phyloP scores from a whole-genome alignment of 2,888 invertebrate genomes.

The Hipparchia sbordonii region DNA sequence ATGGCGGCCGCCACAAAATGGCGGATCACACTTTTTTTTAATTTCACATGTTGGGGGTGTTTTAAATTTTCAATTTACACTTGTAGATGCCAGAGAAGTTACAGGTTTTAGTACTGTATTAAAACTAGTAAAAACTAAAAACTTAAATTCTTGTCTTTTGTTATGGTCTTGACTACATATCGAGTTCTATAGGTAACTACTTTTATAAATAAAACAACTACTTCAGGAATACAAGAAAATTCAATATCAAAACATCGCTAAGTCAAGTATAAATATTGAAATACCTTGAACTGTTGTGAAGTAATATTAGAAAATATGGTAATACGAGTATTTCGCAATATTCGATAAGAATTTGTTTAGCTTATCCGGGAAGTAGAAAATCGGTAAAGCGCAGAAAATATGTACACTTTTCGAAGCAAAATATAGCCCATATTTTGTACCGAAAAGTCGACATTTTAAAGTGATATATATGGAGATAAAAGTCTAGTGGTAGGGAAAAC shows the following conservation, averaged over 20 bases:
- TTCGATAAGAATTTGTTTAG: conserved; percentile 9
- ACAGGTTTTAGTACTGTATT: too few relatives aligned
- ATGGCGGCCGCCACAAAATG: too few relatives aligned
- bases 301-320: background rate
- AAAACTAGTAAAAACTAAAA: too few relatives aligned
- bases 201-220: background rate
- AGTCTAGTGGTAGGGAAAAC: background rate
- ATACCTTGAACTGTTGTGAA: background rate
- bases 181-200: too few relatives aligned
- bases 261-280: conserved; percentile 7
- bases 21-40: too few relatives aligned
- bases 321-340: background rate
- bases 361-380: conserved; percentile 6
- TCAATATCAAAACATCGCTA: background rate
- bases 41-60: too few relatives aligned
- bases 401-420: too few relatives aligned
- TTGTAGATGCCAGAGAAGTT: too few relatives aligned
- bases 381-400: background rate
- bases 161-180: too few relatives aligned
- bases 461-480: too few relatives aligned
- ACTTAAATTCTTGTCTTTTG: too few relatives aligned
- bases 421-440: background rate
- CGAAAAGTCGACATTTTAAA: background rate
- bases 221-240: background rate
- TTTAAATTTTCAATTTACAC: too few relatives aligned